Conservation (phyloP, 1,140 invertebrate genomes). For the Asbolus verrucosus region DNA sequence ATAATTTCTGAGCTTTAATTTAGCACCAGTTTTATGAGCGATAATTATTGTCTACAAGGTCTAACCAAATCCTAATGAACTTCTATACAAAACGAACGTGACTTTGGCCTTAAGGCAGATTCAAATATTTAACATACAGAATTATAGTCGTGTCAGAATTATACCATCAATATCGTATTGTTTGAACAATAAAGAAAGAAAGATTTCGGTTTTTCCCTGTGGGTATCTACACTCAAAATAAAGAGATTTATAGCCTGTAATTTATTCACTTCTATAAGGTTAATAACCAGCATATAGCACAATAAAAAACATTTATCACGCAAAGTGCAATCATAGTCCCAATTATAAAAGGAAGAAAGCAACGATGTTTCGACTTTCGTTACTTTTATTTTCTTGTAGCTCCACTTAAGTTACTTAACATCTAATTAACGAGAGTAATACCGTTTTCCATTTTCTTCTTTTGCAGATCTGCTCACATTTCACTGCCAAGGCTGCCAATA, state of each 20-base stretch:
- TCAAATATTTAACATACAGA: no score
- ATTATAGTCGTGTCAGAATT: no score
- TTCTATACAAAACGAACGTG: no score
- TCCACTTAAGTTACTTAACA: slow-evolving; percentile 17
- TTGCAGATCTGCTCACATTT: slow-evolving; percentile 42
- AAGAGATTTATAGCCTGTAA: not conserved
- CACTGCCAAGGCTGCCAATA: slow-evolving; percentile 51
- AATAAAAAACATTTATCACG: slow-evolving; percentile 21
- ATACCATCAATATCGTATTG: no score
- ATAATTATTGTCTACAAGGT: no score
- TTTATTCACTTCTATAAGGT: slow-evolving; percentile 1
- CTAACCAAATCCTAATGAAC: no score
- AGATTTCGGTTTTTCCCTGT: no score
- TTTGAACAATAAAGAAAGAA: no score
- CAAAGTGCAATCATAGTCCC: not conserved
- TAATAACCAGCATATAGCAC: slow-evolving; percentile 18
- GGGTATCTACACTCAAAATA: not conserved
- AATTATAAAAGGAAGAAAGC: slow-evolving; percentile 22
- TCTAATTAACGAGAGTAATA: not conserved
- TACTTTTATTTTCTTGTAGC: not conserved
- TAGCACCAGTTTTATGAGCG: no score
- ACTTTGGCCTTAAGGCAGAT: no score
- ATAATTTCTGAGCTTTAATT: no score
- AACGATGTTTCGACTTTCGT: not conserved
- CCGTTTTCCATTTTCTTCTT: not conserved